Evolutionary conservation across 2,888 invertebrate species (phyloP), one percentile per base, ranked within the genome.

Genomic region (Melieria omissa): DNA sequence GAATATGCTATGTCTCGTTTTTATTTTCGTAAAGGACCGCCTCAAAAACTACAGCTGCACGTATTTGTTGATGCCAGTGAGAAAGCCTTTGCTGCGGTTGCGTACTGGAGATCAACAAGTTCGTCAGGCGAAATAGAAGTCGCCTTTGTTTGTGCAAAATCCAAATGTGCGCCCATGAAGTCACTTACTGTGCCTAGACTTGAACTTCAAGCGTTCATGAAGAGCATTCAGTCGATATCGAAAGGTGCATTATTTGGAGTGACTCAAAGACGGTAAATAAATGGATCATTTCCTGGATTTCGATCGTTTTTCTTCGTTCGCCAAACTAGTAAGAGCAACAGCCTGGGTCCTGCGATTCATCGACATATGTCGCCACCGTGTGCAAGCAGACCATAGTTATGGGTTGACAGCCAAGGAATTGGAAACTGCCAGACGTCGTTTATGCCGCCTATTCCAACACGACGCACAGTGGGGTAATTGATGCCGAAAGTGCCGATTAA

Each of bases 1-100:
- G n/a, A 70, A 9, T 60, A 69, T 46, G 16, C 65, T 16, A n/a
- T 74, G 1, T 68, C 67, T 5, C 64, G 65, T 8, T 57, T 29
- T 52, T 72, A 72, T 54, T 72, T 68, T 46, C 49, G 8, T 4
- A n/a, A 10, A 16, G 63, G 61, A 1, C 14, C 44, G 12, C 60
- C 66, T 9, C 14, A 44, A 14, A 10, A 12, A 29, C 10, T 70
- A 9, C 69, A 74, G 42, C 62, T 72, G 3, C 74, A 72, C 14
- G 49, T 74, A 8, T 72, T 74, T 54, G 71, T 74, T 41, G 66
- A 74, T 41, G 67, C 68, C 6, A 73, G 70, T 58, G 60, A 71
- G 42, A 54, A 69, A 16, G 65, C 69, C 7, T 72, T 70, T 49
- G 70, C 64, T 10, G 70, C 70, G 0, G 62, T 70, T 6, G 71